Conservation (phyloP, 2,113 vertebrate species). For the Gallinago jamesoni region DNA sequence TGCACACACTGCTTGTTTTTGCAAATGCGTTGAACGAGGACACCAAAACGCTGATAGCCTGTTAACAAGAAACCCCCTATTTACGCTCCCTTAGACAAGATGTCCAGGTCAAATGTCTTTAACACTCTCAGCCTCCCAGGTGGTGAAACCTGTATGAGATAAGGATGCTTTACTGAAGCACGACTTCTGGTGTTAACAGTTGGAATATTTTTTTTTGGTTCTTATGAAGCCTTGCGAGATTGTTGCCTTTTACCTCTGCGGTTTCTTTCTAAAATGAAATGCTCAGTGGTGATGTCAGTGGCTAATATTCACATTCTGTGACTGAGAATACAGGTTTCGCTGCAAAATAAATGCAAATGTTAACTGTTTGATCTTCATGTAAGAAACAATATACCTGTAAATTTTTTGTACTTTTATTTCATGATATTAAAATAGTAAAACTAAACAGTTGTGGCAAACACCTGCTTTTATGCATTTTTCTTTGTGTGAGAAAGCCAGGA, state of each 20-base stretch:
- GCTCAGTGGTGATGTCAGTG: constrained; percentile 49
- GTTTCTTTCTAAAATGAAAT: constrained; percentile 36
- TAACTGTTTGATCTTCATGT: constrained; percentile 61
- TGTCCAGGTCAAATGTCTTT: not conserved
- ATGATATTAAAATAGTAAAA: constrained; percentile 76
- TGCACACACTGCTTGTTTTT: not conserved
- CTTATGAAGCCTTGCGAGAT: not conserved
- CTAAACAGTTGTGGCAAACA: constrained; percentile 62
- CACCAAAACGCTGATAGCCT: not conserved
- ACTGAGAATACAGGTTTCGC: constrained; percentile 59
- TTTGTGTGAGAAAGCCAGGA: not conserved
- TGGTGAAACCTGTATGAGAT: not conserved
- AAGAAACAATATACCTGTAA: constrained; percentile 72
- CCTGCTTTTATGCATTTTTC: constrained; percentile 33
- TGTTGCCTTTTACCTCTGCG: constrained; percentile 61
- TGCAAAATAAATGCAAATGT: constrained; percentile 55
- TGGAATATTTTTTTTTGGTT: not conserved
- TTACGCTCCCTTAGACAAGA: not conserved
- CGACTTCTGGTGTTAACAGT: not conserved
- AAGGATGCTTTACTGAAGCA: not conserved
- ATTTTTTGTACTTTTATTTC: constrained; percentile 80
- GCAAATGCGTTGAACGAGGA: not conserved
- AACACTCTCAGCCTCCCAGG: not conserved
- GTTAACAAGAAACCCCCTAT: not conserved
- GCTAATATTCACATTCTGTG: constrained; percentile 53